phyloP scores from a whole-genome alignment of 1,140 invertebrate genomes.

The Calephelis nemesis region DNA sequence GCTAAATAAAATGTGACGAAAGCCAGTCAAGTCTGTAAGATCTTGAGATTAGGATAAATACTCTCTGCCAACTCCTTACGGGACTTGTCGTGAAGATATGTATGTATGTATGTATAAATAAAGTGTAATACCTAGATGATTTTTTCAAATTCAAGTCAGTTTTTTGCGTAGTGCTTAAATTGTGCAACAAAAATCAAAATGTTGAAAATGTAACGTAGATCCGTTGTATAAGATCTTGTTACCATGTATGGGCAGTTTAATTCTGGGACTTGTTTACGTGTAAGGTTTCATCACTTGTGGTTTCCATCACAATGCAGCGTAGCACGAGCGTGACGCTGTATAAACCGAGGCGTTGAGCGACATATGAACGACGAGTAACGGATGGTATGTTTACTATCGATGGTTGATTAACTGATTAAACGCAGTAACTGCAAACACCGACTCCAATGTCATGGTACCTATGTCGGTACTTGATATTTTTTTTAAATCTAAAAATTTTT shows the following conservation, averaged over 20 bases:
- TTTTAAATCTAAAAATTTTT: too few relatives aligned
- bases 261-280: slow-evolving; percentile 23
- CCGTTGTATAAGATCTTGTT: slow-evolving; percentile 2
- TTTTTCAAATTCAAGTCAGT: background rate
- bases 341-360: slow-evolving; percentile 30
- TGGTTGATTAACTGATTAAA: too few relatives aligned
- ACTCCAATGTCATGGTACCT: too few relatives aligned
- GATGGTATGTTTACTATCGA: background rate
- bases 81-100: too few relatives aligned
- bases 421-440: too few relatives aligned
- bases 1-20: too few relatives aligned
- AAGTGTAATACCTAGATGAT: background rate
- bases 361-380: slow-evolving; percentile 21
- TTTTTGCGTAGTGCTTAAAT: too few relatives aligned
- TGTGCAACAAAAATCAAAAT: background rate
- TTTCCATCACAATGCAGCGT: slow-evolving; percentile 32
- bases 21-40: too few relatives aligned
- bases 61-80: too few relatives aligned
- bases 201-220: background rate
- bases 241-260: slow-evolving; percentile 12
- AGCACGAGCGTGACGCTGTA: slow-evolving; percentile 30
- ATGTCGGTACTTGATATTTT: too few relatives aligned
- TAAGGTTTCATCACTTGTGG: slow-evolving; percentile 27
- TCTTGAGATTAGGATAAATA: too few relatives aligned
- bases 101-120: background rate